Evolutionary conservation across 2,113 vertebrate species (phyloP).

Genomic region (Leiothrix lutea): DNA sequence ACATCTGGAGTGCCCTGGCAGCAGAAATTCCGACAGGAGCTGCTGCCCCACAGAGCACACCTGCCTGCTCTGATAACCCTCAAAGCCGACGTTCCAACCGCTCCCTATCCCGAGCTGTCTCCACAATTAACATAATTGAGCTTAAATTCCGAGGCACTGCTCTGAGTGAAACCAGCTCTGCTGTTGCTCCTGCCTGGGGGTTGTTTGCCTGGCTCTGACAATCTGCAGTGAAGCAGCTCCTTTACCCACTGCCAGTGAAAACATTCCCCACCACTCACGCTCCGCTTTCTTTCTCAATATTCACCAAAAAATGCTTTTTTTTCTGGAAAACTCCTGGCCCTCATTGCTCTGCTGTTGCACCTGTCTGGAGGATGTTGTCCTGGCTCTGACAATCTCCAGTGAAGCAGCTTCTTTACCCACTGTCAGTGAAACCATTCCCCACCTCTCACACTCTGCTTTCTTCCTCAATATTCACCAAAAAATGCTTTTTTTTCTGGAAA

Average conservation of each 20-base stretch:
- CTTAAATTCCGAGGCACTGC: neutral
- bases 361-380: too few relatives aligned
- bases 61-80: neutral
- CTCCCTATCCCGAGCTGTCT: neutral
- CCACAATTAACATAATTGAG: neutral
- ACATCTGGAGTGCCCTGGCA: neutral
- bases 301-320: neutral
- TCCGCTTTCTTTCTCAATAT: neutral
- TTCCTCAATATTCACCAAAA: too few relatives aligned
- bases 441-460: too few relatives aligned
- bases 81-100: neutral
- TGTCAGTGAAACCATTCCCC: too few relatives aligned
- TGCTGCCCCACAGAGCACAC: neutral
- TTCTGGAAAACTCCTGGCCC: neutral
- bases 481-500: too few relatives aligned
- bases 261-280: fast-evolving
- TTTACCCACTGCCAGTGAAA: neutral
- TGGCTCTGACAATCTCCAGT: too few relatives aligned
- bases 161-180: neutral
- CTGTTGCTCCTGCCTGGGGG: neutral
- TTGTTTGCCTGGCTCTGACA: neutral
- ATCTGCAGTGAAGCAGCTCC: neutral
- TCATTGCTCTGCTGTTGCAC: fast-evolving
- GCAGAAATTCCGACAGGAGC: neutral
- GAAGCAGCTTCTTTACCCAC: too few relatives aligned